These are phyloP conservation scores for Patagioenas fasciata DNA, from an alignment of 2,113 vertebrate genomes.

Conservation along the genomic window DNA sequence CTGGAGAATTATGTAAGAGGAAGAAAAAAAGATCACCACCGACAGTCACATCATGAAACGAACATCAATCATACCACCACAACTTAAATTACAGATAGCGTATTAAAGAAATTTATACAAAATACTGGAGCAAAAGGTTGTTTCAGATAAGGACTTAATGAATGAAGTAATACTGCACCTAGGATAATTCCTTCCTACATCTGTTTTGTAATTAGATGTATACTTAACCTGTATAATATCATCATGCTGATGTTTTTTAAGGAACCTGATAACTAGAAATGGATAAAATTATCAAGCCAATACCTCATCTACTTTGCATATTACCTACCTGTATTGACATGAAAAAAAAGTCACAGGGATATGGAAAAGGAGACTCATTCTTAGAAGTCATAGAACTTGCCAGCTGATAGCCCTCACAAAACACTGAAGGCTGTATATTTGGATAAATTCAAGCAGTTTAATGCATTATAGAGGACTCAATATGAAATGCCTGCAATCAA, in stretches of 20 bases:
- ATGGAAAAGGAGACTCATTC: neutral
- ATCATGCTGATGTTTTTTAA: neutral
- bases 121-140: neutral
- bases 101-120: neutral
- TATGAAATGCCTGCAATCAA: neutral
- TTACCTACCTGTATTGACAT: neutral
- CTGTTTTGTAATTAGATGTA: neutral
- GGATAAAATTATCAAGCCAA: neutral
- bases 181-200: accelerated
- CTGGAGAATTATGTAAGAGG: neutral
- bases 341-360: neutral
- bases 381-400: neutral
- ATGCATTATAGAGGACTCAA: neutral
- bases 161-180: neutral
- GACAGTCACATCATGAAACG: neutral
- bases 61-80: neutral
- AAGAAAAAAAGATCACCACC: neutral
- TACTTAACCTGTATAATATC: neutral
- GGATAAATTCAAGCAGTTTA: neutral
- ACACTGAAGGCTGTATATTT: neutral
- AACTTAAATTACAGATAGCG: neutral
- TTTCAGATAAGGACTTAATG: neutral
- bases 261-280: neutral
- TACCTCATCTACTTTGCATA: neutral
- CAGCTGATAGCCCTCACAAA: neutral